Conservation (phyloP, 2,113 vertebrate species). For the Siphamia tubifer region DNA sequence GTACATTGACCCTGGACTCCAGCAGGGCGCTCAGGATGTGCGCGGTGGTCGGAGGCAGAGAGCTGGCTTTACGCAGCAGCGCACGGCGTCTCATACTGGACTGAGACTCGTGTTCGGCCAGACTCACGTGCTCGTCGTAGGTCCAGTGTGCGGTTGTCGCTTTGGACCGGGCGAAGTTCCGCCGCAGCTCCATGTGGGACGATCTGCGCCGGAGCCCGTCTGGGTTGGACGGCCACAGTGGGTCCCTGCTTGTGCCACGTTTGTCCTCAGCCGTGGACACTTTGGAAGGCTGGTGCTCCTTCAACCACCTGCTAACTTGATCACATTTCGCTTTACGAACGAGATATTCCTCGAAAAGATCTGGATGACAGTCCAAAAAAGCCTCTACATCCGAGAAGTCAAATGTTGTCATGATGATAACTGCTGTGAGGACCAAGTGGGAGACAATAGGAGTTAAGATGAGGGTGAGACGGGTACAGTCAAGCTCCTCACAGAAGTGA, state of each 20-base stretch:
- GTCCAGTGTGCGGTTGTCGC: conserved; percentile 77
- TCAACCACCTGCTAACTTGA: conserved; percentile 76
- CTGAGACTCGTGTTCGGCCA: conserved; percentile 73
- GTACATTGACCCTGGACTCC: conserved; percentile 81
- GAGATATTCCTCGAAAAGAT: conserved; percentile 82
- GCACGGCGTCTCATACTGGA: conserved; percentile 80
- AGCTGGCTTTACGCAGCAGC: conserved; percentile 83
- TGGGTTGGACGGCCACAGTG: conserved; percentile 62
- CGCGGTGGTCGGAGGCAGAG: conserved; percentile 79
- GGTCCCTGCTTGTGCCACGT: conserved; percentile 54
- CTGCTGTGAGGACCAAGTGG: not conserved
- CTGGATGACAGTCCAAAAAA: conserved; percentile 81
- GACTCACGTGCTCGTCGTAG: conserved; percentile 79
- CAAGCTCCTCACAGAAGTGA: conserved; percentile 27
- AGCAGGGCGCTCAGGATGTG: conserved; percentile 83
- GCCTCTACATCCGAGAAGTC: conserved; percentile 82
- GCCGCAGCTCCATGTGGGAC: conserved; percentile 81
- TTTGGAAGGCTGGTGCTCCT: conserved; percentile 71
- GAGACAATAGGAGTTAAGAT: conserved; percentile 14
- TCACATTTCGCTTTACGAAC: conserved; percentile 77
- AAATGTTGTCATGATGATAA: conserved; percentile 73
- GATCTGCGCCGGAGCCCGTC: conserved; percentile 76
- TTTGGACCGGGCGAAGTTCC: conserved; percentile 81
- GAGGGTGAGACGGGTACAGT: conserved; percentile 8
- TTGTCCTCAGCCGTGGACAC: conserved; percentile 63